phyloP scores from a whole-genome alignment of 2,797 vertebrate species.

The Onychomys leucogaster region DNA sequence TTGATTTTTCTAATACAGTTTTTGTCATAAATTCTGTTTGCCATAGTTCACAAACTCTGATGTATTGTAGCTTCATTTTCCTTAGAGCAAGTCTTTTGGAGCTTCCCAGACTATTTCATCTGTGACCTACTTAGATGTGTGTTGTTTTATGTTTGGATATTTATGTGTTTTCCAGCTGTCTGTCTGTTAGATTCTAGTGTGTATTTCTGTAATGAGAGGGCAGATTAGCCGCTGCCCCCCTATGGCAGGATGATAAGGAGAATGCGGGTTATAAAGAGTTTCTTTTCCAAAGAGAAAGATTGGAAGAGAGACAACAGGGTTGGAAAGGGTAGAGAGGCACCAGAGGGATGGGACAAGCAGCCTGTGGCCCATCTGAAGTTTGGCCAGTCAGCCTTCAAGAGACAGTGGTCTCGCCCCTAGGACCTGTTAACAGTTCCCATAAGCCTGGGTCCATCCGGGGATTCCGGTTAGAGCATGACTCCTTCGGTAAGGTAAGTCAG shows the following conservation, averaged over 20 bases:
- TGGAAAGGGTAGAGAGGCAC: not conserved
- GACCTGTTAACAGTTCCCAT: not conserved
- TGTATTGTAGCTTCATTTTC: not conserved
- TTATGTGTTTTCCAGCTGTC: not conserved
- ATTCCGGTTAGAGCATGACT: not conserved
- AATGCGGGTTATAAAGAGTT: not conserved
- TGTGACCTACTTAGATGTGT: not conserved
- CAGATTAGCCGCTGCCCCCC: not conserved
- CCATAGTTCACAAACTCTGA: not conserved
- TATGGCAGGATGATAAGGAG: not conserved
- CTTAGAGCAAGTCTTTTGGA: not conserved
- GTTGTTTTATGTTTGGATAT: not conserved
- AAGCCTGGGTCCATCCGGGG: not conserved
- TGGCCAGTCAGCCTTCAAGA: not conserved
- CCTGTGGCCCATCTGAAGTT: not conserved
- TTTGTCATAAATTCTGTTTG: slow-evolving; percentile 1
- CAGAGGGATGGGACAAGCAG: not conserved
- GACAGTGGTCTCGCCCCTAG: not conserved
- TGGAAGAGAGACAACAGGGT: not conserved
- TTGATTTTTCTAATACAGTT: slow-evolving; percentile 18
- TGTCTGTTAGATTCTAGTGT: not conserved
- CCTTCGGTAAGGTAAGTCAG: not conserved
- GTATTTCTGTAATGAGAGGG: not conserved
- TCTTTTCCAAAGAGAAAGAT: not conserved
- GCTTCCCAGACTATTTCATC: not conserved